phyloP scores from a whole-genome alignment of 2,797 vertebrate species.

The Chromobotia macracanthus region DNA sequence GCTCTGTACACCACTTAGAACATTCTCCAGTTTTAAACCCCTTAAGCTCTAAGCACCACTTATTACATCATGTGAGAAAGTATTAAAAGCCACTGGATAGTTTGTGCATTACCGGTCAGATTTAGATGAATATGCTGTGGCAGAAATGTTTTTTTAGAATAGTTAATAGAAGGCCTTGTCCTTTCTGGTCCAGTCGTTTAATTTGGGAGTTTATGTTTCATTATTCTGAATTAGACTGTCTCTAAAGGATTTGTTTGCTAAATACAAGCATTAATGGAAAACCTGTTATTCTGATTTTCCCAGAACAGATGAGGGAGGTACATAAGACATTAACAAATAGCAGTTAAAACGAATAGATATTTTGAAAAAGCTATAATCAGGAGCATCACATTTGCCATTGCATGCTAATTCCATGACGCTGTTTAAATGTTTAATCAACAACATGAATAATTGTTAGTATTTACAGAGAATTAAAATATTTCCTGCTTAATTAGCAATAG shows the following conservation, averaged over 20 bases:
- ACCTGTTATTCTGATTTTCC: constrained; percentile 10
- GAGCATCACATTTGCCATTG: not conserved
- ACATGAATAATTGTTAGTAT: not conserved
- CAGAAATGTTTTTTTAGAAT: constrained; percentile 10
- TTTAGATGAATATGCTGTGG: constrained; percentile 9
- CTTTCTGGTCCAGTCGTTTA: not conserved
- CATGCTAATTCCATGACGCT: not conserved
- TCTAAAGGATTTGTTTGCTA: constrained; percentile 6
- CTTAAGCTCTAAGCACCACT: constrained; percentile 30
- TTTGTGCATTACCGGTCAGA: constrained; percentile 11
- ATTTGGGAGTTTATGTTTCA: constrained; percentile 11
- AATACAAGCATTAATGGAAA: constrained; percentile 13
- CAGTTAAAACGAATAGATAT: not conserved
- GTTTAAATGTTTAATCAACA: not conserved
- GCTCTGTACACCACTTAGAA: constrained; percentile 20
- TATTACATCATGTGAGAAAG: constrained; percentile 38
- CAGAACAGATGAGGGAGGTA: not conserved
- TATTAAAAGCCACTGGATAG: constrained; percentile 32
- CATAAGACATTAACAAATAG: not conserved
- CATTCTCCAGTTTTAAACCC: constrained; percentile 42
- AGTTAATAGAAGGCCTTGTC: constrained; percentile 10
- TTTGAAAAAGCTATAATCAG: constrained; percentile 6
- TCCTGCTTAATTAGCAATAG: not conserved
- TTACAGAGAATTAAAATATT: not conserved
- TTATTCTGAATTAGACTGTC: not conserved